Percentiles rank a stretch among this genome's conserved stretches.
These are phyloP conservation scores for Gambusia yucatana DNA, from an alignment of 2,797 vertebrate genomes.

Conservation along the genomic window DNA sequence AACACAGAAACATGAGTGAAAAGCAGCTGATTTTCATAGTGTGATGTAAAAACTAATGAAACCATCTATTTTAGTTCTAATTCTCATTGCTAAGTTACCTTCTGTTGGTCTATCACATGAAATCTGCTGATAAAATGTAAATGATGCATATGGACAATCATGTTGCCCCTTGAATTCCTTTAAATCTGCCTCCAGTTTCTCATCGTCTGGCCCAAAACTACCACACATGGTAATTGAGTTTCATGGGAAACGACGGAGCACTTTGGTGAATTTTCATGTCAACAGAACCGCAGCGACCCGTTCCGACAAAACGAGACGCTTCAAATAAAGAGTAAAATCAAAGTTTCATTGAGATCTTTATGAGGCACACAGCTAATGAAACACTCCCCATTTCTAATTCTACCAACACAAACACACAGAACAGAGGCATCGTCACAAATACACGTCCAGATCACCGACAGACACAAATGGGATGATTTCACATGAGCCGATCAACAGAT, in stretches of 20 bases:
- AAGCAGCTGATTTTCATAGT: neutral
- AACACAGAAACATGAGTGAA: neutral
- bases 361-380: conserved; percentile 84
- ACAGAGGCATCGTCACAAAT: conserved; percentile 81
- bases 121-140: neutral
- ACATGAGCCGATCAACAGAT: conserved; percentile 51
- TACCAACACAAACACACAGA: conserved; percentile 90
- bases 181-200: neutral
- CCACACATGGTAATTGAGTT: conserved; percentile 16
- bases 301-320: neutral
- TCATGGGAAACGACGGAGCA: conserved; percentile 30
- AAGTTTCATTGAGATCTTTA: conserved; percentile 69
- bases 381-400: conserved; percentile 88
- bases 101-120: neutral
- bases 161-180: neutral
- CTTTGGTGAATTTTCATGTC: conserved; percentile 35
- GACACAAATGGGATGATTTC: conserved; percentile 70
- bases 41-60: neutral
- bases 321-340: conserved; percentile 59
- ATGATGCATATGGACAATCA: neutral
- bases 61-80: neutral
- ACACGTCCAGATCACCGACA: conserved; percentile 70
- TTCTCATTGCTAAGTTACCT: neutral
- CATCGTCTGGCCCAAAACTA: neutral
- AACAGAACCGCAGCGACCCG: conserved; percentile 8